Evolutionary conservation across 1,140 invertebrate species (phyloP), one percentile per base, ranked within the genome.

Genomic region (Lepidurus apus): DNA sequence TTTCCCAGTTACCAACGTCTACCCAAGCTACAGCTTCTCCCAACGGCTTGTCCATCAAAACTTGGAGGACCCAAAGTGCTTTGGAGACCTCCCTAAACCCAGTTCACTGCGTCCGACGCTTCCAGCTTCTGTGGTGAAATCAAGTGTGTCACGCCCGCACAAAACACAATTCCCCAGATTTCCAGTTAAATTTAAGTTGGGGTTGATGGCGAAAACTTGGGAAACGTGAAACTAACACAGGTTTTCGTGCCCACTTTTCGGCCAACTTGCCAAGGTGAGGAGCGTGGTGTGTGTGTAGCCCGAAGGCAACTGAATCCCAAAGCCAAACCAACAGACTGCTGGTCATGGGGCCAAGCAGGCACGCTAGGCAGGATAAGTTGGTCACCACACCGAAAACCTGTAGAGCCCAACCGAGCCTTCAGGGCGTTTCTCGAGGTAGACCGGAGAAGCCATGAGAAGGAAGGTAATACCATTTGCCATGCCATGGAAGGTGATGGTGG

Each of bases 281-380:
- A 65, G 53, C 53, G 53, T 65, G 53, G 53, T 65, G 53, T 65
- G 53, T 65, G 53, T 65, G 53, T 65, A 65, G 53, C 53, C 53
- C 53, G 53, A 65, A 65, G 53, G 53, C 53, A 65, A 65, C 53
- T 65, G 53, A 65, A 65, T 65, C 53, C 53, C 53, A 65, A 65
- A 9, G 53, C 53, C 53, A 65, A 65, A 17, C 53, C 53, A 65
- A 65, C 53, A 7, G 13, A 65, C 53, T 7, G 53, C 53, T 65
- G 10, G 21, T 13, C 17, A 13, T 65, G 8, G 53, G 53, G 53
- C 53, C 53, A 65, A 65, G 53, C 21, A 9, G 53, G 53, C 53
- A 65, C 53, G 53, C 53, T 65, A 65, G 53, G 4, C n/a, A 65
- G 53, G 53, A 65, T 17, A 65, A 65, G 8, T 65, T 65, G 53